A percentile compares a stretch with the other conserved stretches of the same genome.
These are phyloP conservation scores for Acromyrmex echinatior DNA, from an alignment of 1,140 invertebrate genomes.

Conservation along the genomic window DNA sequence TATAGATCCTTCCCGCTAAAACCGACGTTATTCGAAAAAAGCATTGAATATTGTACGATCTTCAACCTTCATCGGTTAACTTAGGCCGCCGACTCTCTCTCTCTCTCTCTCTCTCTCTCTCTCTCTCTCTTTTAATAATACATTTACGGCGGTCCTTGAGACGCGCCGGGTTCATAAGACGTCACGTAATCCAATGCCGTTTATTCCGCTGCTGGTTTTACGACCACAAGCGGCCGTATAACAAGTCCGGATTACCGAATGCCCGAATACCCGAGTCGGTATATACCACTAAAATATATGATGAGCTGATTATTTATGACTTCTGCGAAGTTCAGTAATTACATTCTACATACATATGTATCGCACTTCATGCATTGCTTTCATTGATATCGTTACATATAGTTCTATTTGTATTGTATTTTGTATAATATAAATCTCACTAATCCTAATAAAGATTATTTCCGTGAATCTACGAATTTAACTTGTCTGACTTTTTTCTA, in stretches of 20 bases:
- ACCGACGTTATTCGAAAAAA: conserved; percentile 8
- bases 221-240: conserved; percentile 76
- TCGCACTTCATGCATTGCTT: no score
- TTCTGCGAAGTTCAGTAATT: neutral
- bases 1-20: conserved; percentile 48
- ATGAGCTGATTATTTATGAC: conserved; percentile 45
- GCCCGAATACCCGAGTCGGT: conserved; percentile 59
- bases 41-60: neutral
- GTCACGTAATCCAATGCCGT: conserved; percentile 80
- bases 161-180: conserved; percentile 72
- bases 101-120: neutral
- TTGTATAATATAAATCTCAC: neutral
- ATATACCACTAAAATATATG: conserved; percentile 40
- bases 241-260: conserved; percentile 79
- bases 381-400: neutral
- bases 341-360: neutral
- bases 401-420: neutral
- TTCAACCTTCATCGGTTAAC: conserved; percentile 29
- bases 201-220: conserved; percentile 77
- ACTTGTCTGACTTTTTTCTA: neutral
- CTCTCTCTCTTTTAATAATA: conserved; percentile 75
- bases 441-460: neutral
- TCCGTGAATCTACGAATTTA: neutral
- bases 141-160: conserved; percentile 68
- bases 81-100: conserved; percentile 13